Base-by-base conservation (phyloP, 1,140 invertebrate genomes). In the Brachionus paranguensis region DNA sequence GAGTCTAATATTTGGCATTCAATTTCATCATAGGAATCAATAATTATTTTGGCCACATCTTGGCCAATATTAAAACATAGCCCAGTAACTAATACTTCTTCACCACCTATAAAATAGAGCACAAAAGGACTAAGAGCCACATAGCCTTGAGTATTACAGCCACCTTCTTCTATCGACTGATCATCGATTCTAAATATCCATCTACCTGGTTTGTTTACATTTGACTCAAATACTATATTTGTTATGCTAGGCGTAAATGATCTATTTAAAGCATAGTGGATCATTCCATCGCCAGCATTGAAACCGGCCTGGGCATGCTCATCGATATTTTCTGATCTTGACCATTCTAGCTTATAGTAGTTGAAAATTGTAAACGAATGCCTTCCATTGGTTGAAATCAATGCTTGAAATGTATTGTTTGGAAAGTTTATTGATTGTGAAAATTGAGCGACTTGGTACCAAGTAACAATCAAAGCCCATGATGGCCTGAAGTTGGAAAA, bases 391-490 rank as follows among this genome's bases (percentile, higher is more conserved):
- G 74, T 78, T 12, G 74, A 14, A 27, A 78, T 53, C 7, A 78
- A 33, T 5, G 74, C 74, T 37, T 78, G 74, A 55, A 53, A 78
- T 33, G 74, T 78, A 43, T 74, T 74, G 2, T 78, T 55, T 53
- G 24, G 47, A 33, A 14, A 8, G 2, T 27, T 11, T 33, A 0
- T 29, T 6, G 74, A 8, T 53, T 6, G 45, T 29, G 11, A 45
- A 20, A 20, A 53, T 14, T 27, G 45, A 78, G 74, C 45, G 2
- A 79, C 76, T 43, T 60, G 3, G 2, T 20, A 79, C 76, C 76
- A 79, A 43, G 76, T 79, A 8, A 37, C 76, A 60, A 60, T n/a
- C 33, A 60, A 79, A 41, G 76, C 76, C 76, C 76, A 79, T 24
- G 20, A 37, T 17, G 53, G 14, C 17, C 50, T 60, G 37, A 41